These are phyloP conservation scores for Venustoraphidia nigricollis DNA, from an alignment of 2,888 invertebrate genomes.

Conservation along the genomic window DNA sequence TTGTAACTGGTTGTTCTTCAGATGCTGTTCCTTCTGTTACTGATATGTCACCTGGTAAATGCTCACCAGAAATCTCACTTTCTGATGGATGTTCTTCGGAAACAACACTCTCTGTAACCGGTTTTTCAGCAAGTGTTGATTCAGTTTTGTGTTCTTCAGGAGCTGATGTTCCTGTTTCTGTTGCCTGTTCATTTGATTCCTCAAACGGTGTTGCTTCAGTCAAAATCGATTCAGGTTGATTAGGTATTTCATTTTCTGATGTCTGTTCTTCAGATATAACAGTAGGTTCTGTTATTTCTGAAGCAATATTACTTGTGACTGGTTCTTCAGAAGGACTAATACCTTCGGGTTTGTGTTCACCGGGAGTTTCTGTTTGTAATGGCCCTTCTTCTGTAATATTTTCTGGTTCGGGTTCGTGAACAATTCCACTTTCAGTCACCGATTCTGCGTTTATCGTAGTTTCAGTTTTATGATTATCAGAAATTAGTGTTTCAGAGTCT, in stretches of 20 bases:
- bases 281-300: not conserved
- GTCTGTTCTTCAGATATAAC: slow-evolving; percentile 10
- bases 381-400: slow-evolving; percentile 3
- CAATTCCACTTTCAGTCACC: slow-evolving; percentile 9
- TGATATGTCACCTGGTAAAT: not conserved
- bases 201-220: slow-evolving; percentile 1
- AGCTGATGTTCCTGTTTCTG: not conserved
- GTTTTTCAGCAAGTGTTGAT: not conserved
- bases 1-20: not conserved
- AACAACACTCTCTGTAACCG: not conserved
- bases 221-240: not conserved
- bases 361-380: slow-evolving; percentile 3
- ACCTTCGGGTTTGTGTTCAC: slow-evolving; percentile 6
- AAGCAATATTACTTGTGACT: not conserved
- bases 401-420: slow-evolving; percentile 10
- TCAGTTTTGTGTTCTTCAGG: not conserved
- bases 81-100: not conserved
- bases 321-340: slow-evolving; percentile 7
- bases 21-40: not conserved
- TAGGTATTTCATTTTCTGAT: slow-evolving; percentile 1
- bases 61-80: not conserved
- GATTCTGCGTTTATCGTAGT: slow-evolving; percentile 2
- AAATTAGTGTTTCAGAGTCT: too few relatives aligned
- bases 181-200: not conserved
- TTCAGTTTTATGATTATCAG: not conserved